Conservation (phyloP, 2,113 vertebrate genomes). For the Trematomus loennbergii region DNA sequence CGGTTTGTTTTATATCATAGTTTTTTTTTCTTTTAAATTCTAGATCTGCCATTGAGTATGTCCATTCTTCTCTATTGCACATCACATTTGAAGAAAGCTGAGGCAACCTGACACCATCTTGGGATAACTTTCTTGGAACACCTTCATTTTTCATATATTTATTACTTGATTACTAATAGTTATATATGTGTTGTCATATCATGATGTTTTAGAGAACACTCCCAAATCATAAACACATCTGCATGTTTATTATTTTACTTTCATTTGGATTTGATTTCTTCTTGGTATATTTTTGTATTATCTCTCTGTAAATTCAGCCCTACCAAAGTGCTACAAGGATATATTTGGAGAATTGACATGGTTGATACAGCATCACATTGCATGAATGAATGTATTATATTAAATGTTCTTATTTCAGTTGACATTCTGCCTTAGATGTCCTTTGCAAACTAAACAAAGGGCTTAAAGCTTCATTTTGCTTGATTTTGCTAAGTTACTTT, state of each 20-base stretch:
- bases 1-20: conserved; percentile 50
- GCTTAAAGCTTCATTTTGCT: conserved; percentile 58
- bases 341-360: conserved; percentile 31
- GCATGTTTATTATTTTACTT: conserved; percentile 4
- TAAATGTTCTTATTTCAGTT: conserved; percentile 47
- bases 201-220: conserved; percentile 28
- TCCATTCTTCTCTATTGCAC: conserved; percentile 74
- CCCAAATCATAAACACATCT: conserved; percentile 19
- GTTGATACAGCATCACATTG: conserved; percentile 49
- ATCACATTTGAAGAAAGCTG: conserved; percentile 77
- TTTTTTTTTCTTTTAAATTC: conserved; percentile 74
- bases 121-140: conserved; percentile 74
- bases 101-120: conserved; percentile 74
- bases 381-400: conserved; percentile 67
- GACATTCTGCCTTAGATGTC: conserved; percentile 43
- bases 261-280: conserved; percentile 35
- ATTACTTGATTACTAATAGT: conserved; percentile 45
- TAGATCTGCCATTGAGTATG: conserved; percentile 82
- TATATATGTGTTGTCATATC: conserved; percentile 22
- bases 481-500: conserved; percentile 29
- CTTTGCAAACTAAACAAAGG: conserved; percentile 47
- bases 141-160: conserved; percentile 52
- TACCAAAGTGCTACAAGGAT: conserved; percentile 55
- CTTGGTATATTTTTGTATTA: conserved; percentile 29
- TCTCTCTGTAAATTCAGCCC: conserved; percentile 34